phyloP scores from a whole-genome alignment of 2,797 vertebrate genomes.

The Naso thynnoides region DNA sequence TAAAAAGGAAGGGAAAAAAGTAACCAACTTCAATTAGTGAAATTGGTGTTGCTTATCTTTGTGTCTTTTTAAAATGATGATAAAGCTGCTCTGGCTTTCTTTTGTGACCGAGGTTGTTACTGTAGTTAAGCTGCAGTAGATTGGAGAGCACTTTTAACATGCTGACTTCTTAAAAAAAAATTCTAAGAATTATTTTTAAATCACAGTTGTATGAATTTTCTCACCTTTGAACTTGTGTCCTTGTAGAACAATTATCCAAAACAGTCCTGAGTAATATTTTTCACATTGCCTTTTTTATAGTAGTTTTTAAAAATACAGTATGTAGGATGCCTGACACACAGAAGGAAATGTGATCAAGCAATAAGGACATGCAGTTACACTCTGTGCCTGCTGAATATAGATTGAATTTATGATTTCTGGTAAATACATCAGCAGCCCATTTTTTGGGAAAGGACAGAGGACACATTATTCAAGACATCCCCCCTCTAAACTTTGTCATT shows the following conservation, averaged over 20 bases:
- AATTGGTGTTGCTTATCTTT: constrained; percentile 76
- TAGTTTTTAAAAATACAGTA: neutral
- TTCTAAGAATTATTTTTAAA: constrained; percentile 25
- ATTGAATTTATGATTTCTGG: constrained; percentile 24
- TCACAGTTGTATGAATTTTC: constrained; percentile 1
- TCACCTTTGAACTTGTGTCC: constrained; percentile 23
- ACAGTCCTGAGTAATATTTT: neutral
- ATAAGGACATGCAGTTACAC: constrained; percentile 2
- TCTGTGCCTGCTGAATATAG: neutral
- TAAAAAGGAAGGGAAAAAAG: constrained; percentile 45
- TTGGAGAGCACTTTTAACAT: constrained; percentile 42
- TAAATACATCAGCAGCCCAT: constrained; percentile 32
- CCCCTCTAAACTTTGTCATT: constrained; percentile 18
- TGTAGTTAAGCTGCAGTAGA: constrained; percentile 50
- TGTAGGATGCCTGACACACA: constrained; percentile 18
- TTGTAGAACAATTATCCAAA: constrained; percentile 22
- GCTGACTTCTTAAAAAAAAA: constrained; percentile 29
- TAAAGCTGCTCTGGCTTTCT: constrained; percentile 67
- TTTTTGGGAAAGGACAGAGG: constrained; percentile 17
- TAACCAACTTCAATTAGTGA: constrained; percentile 76
- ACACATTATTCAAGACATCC: constrained; percentile 25
- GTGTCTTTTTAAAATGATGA: constrained; percentile 69
- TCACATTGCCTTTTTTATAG: neutral
- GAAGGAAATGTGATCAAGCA: constrained; percentile 9
- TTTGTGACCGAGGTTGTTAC: constrained; percentile 60